Percentiles rank a stretch among this genome's conserved stretches.
phyloP scores from a whole-genome alignment of 2,797 vertebrate genomes.

The Acanthopagrus latus region DNA sequence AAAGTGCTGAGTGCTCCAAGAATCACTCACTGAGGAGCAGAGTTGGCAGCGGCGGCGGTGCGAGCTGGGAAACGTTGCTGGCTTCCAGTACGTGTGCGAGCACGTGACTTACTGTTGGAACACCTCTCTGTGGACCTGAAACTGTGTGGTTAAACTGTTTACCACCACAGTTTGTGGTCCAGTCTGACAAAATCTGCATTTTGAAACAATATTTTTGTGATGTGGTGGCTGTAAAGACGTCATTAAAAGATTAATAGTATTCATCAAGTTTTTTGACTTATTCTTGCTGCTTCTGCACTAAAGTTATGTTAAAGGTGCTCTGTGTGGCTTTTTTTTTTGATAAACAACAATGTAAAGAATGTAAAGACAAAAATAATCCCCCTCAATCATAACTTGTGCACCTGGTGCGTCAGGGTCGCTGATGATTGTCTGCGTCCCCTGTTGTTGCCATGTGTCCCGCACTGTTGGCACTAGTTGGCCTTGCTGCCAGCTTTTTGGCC shows the following conservation, averaged over 20 bases:
- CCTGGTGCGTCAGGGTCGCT: too few species aligned
- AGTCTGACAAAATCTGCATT: conserved; percentile 13
- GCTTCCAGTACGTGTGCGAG: conserved; percentile 61
- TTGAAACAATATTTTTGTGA: background rate
- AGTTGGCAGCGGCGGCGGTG: conserved; percentile 47
- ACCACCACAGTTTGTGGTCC: conserved; percentile 6
- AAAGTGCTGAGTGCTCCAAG: conserved; percentile 39
- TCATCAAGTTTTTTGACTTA: background rate
- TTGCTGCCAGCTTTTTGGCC: too few species aligned
- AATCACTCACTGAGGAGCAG: conserved; percentile 39
- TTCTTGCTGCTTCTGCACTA: background rate
- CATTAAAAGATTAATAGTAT: background rate
- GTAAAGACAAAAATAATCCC: too few species aligned
- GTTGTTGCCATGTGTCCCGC: too few species aligned
- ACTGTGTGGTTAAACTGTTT: conserved; percentile 20
- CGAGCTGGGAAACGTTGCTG: conserved; percentile 57
- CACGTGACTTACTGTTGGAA: conserved; percentile 59
- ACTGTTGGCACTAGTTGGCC: too few species aligned
- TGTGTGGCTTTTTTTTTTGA: too few species aligned
- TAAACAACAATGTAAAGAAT: too few species aligned
- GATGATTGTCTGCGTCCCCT: too few species aligned
- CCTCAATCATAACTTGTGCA: too few species aligned
- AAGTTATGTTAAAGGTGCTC: background rate
- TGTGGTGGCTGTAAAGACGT: background rate
- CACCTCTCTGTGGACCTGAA: conserved; percentile 30